Base-by-base conservation (phyloP, 92 coral and sea anemone species). In the Umimayanthus kanabou region DNA sequence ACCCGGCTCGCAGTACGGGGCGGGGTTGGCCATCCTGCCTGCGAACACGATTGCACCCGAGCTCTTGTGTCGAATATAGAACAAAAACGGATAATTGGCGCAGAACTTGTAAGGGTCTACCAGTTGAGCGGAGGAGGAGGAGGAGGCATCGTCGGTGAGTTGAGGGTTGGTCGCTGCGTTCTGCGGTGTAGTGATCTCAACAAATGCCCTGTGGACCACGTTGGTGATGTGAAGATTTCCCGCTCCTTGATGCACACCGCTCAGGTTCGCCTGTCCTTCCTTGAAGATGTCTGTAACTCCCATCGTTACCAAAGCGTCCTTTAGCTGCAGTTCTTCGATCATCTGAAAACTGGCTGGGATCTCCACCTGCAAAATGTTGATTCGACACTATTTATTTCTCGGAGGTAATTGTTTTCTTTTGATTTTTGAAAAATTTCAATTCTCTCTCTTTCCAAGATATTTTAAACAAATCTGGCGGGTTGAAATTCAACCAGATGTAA, bases 11-110 rank as follows among this genome's bases (percentile, higher is more conserved):
- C 87, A 37, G 47, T 83, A 70, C 25, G 78, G 66, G 30, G 6
- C 87, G 2, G 87, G 87, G 43, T 71, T 72, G 6, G 67, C 87
- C 87, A 83, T 83, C 55, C 87, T 45, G 45, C 87, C 87, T 14
- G 87, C 87, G 16, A 83, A 83, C 79, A 83, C 29, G 42, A 83
- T 69, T 8, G 87, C 87, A 22, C 87, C 87, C 4, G 87, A 69
- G 53, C 64, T 69, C 67, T 83, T 83, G 67, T 83, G 87, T 45
- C 87, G 79, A 50, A 83, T 49, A 49, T n/a, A 83, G 61, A 83
- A 83, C 28, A 83, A 33, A 29, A 83, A 83, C 64, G 87, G 87
- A 71, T 43, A 70, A 42, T 83, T 69, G 25, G 76, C 39, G 22
- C 76, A 71, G 76, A 71, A 71, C 76, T 71, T 71, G 40, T 71